phyloP scores from a whole-genome alignment of 2,113 vertebrate genomes.

The Gopherus evgoodei region DNA sequence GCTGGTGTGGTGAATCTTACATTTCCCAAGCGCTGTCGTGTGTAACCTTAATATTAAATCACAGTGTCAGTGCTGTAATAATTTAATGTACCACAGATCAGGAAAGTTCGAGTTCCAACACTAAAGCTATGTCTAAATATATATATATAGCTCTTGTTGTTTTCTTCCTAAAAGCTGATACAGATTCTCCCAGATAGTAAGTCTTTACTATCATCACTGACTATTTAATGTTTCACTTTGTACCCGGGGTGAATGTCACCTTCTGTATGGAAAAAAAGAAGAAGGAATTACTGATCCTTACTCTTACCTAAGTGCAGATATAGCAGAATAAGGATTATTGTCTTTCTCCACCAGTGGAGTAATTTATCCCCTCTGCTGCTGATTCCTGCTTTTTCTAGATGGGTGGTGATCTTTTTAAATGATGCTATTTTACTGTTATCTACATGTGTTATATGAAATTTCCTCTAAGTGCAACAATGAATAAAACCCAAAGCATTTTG shows the following conservation, averaged over 20 bases:
- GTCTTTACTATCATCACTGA: neutral
- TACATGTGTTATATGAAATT: neutral
- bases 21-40: neutral
- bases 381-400: neutral
- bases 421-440: neutral
- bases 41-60: neutral
- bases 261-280: neutral
- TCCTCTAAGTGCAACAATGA: neutral
- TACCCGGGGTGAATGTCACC: neutral
- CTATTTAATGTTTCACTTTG: neutral
- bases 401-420: neutral
- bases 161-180: neutral
- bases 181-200: neutral
- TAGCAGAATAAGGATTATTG: neutral
- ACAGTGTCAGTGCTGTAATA: neutral
- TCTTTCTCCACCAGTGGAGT: neutral
- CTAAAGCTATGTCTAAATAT: neutral
- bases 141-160: neutral
- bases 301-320: neutral
- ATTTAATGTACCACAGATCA: neutral
- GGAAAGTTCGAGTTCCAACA: neutral
- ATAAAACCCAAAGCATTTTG: neutral
- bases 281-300: neutral
- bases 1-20: neutral
- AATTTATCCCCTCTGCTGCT: neutral